These are phyloP conservation scores for Dryobotodes eremita DNA, from an alignment of 2,888 invertebrate species.

Conservation along the genomic window DNA sequence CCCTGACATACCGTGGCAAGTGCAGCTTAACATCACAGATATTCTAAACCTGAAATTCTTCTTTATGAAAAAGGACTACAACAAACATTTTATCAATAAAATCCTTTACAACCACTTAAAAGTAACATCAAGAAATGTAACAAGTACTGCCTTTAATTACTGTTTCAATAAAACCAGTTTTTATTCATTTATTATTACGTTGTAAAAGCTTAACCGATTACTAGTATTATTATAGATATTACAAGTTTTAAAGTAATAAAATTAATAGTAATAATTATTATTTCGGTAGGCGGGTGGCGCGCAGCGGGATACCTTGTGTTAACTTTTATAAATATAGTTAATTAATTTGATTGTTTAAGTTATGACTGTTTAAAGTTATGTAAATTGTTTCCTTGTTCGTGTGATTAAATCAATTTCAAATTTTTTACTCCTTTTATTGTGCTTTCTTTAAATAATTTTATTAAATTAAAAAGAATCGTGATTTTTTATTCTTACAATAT, in stretches of 20 bases:
- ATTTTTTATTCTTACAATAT: too few species aligned
- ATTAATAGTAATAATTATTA: constrained; percentile 63
- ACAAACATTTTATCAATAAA: constrained; percentile 11
- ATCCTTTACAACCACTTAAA: constrained; percentile 27
- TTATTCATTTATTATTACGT: constrained; percentile 43
- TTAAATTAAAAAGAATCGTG: too few species aligned
- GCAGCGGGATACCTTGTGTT: constrained; percentile 50
- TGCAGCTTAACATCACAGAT: neutral
- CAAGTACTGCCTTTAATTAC: constrained; percentile 38
- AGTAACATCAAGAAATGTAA: constrained; percentile 11
- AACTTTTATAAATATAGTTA: constrained; percentile 54
- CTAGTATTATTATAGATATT: constrained; percentile 52
- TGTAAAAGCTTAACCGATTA: constrained; percentile 48
- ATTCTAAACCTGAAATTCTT: neutral
- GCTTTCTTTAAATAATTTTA: too few species aligned
- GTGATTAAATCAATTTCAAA: neutral
- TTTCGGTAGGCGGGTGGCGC: constrained; percentile 47
- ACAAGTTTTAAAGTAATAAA: constrained; percentile 58
- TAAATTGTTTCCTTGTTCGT: constrained; percentile 31
- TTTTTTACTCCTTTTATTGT: constrained; percentile 23
- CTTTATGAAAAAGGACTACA: neutral
- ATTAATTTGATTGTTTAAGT: constrained; percentile 54
- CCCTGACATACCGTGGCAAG: neutral
- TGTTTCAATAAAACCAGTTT: constrained; percentile 31
- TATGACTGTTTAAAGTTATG: constrained; percentile 35